Base-by-base conservation (phyloP, 1,140 invertebrate species). In the Dysdera silvatica region DNA sequence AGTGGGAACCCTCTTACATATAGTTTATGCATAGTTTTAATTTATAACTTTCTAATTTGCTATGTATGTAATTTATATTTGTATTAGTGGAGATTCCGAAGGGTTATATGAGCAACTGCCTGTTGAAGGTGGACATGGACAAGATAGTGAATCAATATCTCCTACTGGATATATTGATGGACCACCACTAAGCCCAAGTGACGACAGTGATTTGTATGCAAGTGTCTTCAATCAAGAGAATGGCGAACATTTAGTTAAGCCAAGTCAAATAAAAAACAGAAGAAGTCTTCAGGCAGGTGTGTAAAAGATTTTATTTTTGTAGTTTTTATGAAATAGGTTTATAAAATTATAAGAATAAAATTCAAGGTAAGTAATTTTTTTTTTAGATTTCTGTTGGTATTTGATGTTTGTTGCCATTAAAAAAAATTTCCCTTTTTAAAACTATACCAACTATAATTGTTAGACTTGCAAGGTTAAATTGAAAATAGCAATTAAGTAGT, bases 21-120 rank as follows among this genome's bases (percentile, higher is more conserved):
- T 29, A 26, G 26, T 49, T 8, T 28, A 31, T 24, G 3, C 1
- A 28, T 49, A 8, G 2, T 23, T 49, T 28, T 7, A 28, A 49
- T n/a, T 45, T 45, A 10, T 5, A 45, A n/a, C 7, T 45, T 18
- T 45, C 0, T 23, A 18, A 23, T 45, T 18, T 2, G 43, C 16
- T 18, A 45, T 18, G 8, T 14, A 0, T 47, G 16, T 4, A 53
- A 40, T 28, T 18, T 33, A 24, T 41, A 18, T 51, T 35, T 61
- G 28, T 55, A 32, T 49, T 31, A 68, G 82, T 65, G 85, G 82
- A 66, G 87, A 87, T 70, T 88, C 85, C 58, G 89, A 92, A 73
- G 89, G 89, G 65, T 65, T 78, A 6, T 91, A 89, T 73, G 88
- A 91, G 76, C 83, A 87, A 70, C 79, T 87, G 65, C 84, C 84